A percentile compares a stretch with the other conserved stretches of the same genome.
Evolutionary conservation across 2,888 invertebrate genomes (phyloP).

Genomic region (Hipparchia semele): DNA sequence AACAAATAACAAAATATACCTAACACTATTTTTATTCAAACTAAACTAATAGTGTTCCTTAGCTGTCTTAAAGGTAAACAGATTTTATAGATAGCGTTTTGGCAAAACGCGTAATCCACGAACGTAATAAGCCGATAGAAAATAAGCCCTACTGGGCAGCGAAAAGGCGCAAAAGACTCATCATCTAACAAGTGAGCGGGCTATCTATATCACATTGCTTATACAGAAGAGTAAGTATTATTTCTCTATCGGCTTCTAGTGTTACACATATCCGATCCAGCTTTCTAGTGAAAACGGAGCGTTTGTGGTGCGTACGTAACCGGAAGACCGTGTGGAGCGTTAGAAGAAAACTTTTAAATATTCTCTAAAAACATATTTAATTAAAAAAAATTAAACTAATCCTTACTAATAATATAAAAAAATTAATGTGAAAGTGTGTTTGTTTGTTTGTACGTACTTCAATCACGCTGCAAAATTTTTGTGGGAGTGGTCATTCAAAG

Average conservation of each 20-base stretch:
- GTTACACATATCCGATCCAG: slow-evolving; percentile 74
- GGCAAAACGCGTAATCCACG: too few relatives aligned
- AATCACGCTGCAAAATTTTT: not conserved
- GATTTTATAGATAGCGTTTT: too few relatives aligned
- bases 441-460: too few relatives aligned
- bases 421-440: too few relatives aligned
- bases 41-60: too few relatives aligned
- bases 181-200: slow-evolving; percentile 22
- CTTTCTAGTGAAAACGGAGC: slow-evolving; percentile 77
- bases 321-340: slow-evolving; percentile 56
- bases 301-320: slow-evolving; percentile 65
- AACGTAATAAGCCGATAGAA: too few relatives aligned
- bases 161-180: slow-evolving; percentile 2
- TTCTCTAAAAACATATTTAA: too few relatives aligned
- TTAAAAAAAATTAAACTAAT: too few relatives aligned
- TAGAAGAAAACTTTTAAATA: slow-evolving; percentile 21
- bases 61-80: too few relatives aligned
- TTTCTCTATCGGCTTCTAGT: slow-evolving; percentile 60
- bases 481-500: slow-evolving; percentile 25
- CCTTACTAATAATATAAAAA: too few relatives aligned
- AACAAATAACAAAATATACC: too few relatives aligned
- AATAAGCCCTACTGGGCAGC: not conserved
- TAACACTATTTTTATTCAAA: too few relatives aligned
- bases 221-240: slow-evolving; percentile 47
- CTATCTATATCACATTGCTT: slow-evolving; percentile 29